A percentile compares a stretch with the other conserved stretches of the same genome.
Conservation (phyloP, 1,140 invertebrate genomes). For the Procambarus clarkii region DNA sequence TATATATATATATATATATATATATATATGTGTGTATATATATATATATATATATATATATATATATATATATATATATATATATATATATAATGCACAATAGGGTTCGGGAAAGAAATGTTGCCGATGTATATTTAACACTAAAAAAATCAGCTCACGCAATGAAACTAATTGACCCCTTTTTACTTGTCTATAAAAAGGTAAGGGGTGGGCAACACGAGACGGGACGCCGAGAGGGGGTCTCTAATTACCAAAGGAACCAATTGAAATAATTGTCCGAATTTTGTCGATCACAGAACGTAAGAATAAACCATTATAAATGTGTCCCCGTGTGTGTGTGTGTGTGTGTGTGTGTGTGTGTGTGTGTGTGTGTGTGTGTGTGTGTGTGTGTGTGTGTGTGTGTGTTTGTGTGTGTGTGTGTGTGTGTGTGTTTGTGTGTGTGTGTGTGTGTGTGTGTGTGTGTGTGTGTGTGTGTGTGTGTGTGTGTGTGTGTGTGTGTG, state of each 20-base stretch:
- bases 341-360: no score
- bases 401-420: no score
- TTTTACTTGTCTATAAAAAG: not conserved
- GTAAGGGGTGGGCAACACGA: not conserved
- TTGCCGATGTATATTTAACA: not conserved
- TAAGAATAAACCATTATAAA: no score
- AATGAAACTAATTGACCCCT: not conserved
- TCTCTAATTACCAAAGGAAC: slow-evolving; percentile 10
- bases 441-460: no score
- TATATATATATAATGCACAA: no score
- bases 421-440: no score
- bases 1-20: slow-evolving; percentile 19
- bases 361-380: no score
- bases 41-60: slow-evolving; percentile 1
- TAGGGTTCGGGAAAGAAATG: not conserved
- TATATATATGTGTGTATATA: slow-evolving; percentile 12
- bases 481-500: no score
- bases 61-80: not conserved
- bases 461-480: no score
- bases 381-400: no score
- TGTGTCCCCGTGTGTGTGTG: no score
- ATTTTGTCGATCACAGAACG: not conserved
- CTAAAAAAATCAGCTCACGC: not conserved
- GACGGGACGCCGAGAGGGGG: not conserved
- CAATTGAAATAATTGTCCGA: not conserved